Evolutionary conservation across 2,888 invertebrate genomes (phyloP), one percentile per base, ranked within the genome.

Genomic region (Pheosia gnoma): DNA sequence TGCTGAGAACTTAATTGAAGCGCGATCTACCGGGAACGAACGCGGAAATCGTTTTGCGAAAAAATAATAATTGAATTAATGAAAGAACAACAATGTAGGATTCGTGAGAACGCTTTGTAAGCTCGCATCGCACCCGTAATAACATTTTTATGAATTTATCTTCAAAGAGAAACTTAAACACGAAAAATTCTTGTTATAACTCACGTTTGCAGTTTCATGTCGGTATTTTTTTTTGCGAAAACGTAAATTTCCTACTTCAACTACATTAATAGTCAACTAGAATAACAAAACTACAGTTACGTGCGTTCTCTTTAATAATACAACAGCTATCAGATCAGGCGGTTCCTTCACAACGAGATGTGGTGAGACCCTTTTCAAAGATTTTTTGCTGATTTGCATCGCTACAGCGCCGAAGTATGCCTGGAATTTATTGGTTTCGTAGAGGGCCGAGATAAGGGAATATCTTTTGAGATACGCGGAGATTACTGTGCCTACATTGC

Each of bases 311-410:
- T 51, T 25, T 9, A 51, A 51, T 51, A 51, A 25, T 51, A 25
- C 51, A 25, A 25, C 13, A 25, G 51, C 51, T 9, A 51, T 51
- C 13, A 8, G 25, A 25, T 7, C 51, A 43, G n/a, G 25, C 4
- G n/a, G 47, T n/a, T n/a, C 51, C 25, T 25, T 51, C 25, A 9
- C 25, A 51, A 25, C 13, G 13, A 13, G 13, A 8, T n/a, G 25
- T 25, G 25, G 13, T 51, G 25, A 25, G 55, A 55, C 55, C 55
- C 55, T 55, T 55, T 11, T 55, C 55, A 39, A 11, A 36, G n/a
- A 39, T 39, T 55, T 55, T 55, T 55, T 55, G 39, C 55, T 55
- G 55, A 55, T 55, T 55, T 55, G 55, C 11, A 55, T 55, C n/a
- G 55, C 55, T 38, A 39, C 53, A 7, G 11, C 39, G 10, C 36